Evolutionary conservation across 2,113 vertebrate species (phyloP), one percentile per base, ranked within the genome.

Genomic region (Notechis scutatus): DNA sequence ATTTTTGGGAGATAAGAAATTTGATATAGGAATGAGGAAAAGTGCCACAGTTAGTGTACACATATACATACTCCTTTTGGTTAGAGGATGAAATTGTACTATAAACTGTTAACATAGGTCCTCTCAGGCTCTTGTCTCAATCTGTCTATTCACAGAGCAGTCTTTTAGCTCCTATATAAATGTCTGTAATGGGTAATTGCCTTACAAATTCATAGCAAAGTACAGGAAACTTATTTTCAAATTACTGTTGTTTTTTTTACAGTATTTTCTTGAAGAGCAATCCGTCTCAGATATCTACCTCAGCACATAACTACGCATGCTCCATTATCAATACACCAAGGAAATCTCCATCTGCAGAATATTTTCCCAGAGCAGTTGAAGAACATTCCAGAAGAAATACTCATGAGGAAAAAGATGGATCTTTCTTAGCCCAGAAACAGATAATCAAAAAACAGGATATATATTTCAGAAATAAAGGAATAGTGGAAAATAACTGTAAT

Each of bases 221-320:
- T 81, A 81, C 5, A 91, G 10, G 6, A 64, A 52, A 47, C 94
- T 91, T 61, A 47, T 86, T 87, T 88, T 95, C 93, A 23, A 90
- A 64, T 64, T 20, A 3, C 2, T 90, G 55, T 89, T 96, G 95
- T 96, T 88, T 95, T 96, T 88, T 96, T 88, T 93, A 95, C 96
- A 98, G 99, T 92, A 96, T 97, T 94, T 98, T 98, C 94, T 95
- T 98, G 56, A 98, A 97, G 95, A 97, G 90, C 86, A 97, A 98
- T 95, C 94, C 96, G 95, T 96, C 96, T 88, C 97, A 97, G 2
- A 95, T 96, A 95, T 93, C 97, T 95, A 95, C 97, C 96, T 98
- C 97, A 96, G 34, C 96, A 56, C 93, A 94, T 81, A 95, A 1
- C 52, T 89, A 94, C 69, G 94, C 89, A 5, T 92, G 92, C 88